Percentiles rank a stretch among this genome's conserved stretches.
Conservation (phyloP, 2,113 vertebrate species). For the Melanocharis versteri region DNA sequence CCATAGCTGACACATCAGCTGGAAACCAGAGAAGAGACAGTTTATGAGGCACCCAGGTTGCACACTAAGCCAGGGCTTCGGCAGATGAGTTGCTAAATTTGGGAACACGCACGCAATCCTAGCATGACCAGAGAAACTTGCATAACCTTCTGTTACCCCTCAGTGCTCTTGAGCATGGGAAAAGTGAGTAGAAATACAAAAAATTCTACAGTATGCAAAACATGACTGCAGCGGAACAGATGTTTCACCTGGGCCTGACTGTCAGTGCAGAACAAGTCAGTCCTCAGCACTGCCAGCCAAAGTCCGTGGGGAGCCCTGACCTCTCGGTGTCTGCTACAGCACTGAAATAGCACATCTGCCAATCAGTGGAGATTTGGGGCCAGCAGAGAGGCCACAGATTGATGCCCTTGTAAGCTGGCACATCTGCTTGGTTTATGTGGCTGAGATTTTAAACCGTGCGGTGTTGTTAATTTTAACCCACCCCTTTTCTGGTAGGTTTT, state of each 20-base stretch:
- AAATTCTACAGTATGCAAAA: background rate
- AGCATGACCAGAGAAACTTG: background rate
- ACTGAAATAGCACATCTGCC: background rate
- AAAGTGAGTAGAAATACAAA: background rate
- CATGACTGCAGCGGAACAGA: background rate
- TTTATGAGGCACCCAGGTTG: background rate
- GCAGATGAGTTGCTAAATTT: background rate
- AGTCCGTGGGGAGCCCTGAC: background rate
- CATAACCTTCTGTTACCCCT: background rate
- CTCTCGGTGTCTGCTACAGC: accelerated
- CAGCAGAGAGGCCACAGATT: background rate
- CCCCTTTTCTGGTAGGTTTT: background rate
- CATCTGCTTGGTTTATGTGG: background rate
- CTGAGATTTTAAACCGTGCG: background rate
- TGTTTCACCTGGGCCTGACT: background rate
- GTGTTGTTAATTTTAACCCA: background rate
- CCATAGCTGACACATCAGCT: background rate
- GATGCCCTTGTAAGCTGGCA: background rate
- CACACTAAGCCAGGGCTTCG: background rate
- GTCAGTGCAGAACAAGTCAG: background rate
- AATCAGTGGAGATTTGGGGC: background rate
- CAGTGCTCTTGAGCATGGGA: background rate
- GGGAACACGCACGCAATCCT: background rate
- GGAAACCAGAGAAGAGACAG: background rate
- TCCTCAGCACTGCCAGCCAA: background rate